A percentile compares a stretch with the other conserved stretches of the same genome.
Evolutionary conservation across 2,888 invertebrate genomes (phyloP).

Genomic region (Tenthredo distinguenda): DNA sequence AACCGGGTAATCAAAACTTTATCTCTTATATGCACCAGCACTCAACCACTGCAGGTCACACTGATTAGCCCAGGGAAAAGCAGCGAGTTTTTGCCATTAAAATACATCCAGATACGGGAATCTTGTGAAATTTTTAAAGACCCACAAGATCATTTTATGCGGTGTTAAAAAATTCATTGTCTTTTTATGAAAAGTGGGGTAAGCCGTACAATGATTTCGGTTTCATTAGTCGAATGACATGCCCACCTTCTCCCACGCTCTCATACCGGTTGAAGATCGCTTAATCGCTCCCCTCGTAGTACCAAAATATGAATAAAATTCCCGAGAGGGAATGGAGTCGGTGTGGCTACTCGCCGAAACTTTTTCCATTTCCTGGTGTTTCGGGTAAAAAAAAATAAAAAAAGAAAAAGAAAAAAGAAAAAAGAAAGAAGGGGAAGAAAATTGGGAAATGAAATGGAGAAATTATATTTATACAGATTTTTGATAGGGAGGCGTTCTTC

Average conservation of each 20-base stretch:
- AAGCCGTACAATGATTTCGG: not conserved
- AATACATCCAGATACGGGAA: not conserved
- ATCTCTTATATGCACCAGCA: not conserved
- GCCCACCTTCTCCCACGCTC: not conserved
- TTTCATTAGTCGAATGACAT: not conserved
- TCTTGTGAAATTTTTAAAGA: not conserved
- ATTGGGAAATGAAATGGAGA: not conserved
- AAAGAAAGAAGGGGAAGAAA: not conserved
- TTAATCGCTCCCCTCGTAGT: not conserved
- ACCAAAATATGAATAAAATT: not conserved
- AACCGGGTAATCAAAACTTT: slow-evolving; percentile 20
- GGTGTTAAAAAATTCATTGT: not conserved
- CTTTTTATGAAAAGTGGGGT: not conserved
- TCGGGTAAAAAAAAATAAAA: not conserved
- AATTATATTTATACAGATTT: not conserved
- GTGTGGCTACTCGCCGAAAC: not conserved
- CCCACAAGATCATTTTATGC: not conserved
- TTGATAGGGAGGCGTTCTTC: not conserved
- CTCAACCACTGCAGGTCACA: not conserved
- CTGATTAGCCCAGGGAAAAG: not conserved
- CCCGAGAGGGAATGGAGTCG: not conserved
- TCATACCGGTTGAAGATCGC: not conserved
- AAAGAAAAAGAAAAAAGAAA: not conserved
- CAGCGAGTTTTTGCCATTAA: not conserved
- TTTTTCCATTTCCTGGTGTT: slow-evolving; percentile 5